Base-by-base conservation (phyloP, 2,888 invertebrate genomes). In the Melitaea athalia region DNA sequence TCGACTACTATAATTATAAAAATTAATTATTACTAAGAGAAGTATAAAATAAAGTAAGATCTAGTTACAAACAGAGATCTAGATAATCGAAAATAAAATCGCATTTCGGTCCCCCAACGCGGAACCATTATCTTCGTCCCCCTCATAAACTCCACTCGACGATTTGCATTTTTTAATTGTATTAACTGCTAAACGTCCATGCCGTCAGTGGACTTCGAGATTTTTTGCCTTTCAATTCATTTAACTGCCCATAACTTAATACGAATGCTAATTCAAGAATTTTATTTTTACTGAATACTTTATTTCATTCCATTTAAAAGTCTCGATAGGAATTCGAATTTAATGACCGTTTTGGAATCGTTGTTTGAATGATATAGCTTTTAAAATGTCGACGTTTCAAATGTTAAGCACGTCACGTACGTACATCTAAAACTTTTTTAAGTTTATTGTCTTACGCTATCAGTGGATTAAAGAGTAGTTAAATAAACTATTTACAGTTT, bases 161-260 rank as follows among this genome's bases (percentile, higher is more conserved):
- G 72, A 75, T 75, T 75, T 75, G 74, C 74, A 75, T 75, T 75
- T 75, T 75, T 75, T 74, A 74, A 74, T 74, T 73, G 74, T 74
- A 73, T 74, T 73, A 74, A 74, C 73, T 73, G 73, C 73, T 74
- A 73, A 74, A 72, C 74, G 74, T 67, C 69, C 68, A 72, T 69
- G 66, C 70, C 71, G 71, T 49, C 55, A 49, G 53, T 69, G 45
- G 71, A 70, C 65, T 72, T 70, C 66, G 70, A 71, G 74, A 75
- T 72, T 65, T 68, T 70, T 67, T 71, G 66, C 71, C 66, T 71
- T 75, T 71, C 74, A 72, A 73, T 72, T 75, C 72, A 74, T 74
- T 75, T 75, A 71, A 75, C 71, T 68, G 71, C 67, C 75, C 74
- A 74, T 75, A 74, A 75, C 74, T 70, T 70, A 75, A 74, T 71